Base-by-base conservation (phyloP, 2,888 invertebrate genomes). In the Meandrusa payeni region DNA sequence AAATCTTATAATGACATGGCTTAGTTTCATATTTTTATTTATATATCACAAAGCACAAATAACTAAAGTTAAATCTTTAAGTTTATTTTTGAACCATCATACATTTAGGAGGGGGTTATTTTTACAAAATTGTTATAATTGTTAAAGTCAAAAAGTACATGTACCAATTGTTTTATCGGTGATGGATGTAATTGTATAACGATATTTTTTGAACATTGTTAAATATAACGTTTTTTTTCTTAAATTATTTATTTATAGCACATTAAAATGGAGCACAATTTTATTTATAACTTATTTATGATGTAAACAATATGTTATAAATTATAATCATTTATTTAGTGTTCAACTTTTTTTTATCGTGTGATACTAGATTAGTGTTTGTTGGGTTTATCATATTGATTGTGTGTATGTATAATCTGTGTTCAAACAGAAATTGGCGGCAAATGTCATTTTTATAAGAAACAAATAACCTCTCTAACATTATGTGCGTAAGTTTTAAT, bases 341-440 rank as follows among this genome's bases (percentile, higher is more conserved):
- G 50, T 55, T 52, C 50, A 54, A 49, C 52, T 48, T 51, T 50
- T 13, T 50, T 50, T 51, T 47, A 15, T 42, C 48, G 55, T 54
- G 54, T 52, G 50, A 52, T 54, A 57, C 47, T 55, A 55, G 47
- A 47, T 36, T 52, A 50, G 47, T 40, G 41, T 29, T 34, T 36
- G 32, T 41, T 22, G 22, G 29, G 13, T 34, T 7, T 27, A 15
- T 33, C 10, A 27, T 26, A 6, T 13, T 38, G 11, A 10, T 2
- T 9, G 7, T 12, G 11, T 17, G 15, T 26, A 31, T n/a, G n/a
- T n/a, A n/a, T n/a, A n/a, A n/a, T n/a, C n/a, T n/a, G n/a, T n/a
- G n/a, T n/a, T n/a, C n/a, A n/a, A n/a, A n/a, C n/a, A n/a, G n/a
- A n/a, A n/a, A n/a, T n/a, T n/a, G n/a, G n/a, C n/a, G n/a, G n/a